A percentile compares a stretch with the other conserved stretches of the same genome.
Evolutionary conservation across 2,888 invertebrate genomes (phyloP).

Genomic region (Drosophila dives): DNA sequence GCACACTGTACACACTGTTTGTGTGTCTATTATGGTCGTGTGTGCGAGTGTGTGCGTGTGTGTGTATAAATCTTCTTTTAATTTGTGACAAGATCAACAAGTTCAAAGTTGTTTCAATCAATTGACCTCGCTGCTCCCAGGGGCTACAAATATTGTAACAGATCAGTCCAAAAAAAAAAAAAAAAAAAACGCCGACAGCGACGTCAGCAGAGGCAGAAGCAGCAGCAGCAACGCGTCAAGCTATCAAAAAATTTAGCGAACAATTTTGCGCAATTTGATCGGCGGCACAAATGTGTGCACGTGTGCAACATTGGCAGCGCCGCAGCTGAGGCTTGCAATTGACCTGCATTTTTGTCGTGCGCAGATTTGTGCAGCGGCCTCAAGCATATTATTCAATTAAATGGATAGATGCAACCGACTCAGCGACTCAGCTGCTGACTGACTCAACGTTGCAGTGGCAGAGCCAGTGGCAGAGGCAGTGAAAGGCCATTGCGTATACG

Average conservation of each 20-base stretch:
- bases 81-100: conserved; percentile 85
- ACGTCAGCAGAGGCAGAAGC: conserved; percentile 10
- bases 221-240: conserved; percentile 9
- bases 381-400: conserved; percentile 79
- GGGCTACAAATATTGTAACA: conserved; percentile 80
- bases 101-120: conserved; percentile 85
- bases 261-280: conserved; percentile 56
- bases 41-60: conserved; percentile 34
- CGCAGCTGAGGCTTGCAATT: conserved; percentile 56
- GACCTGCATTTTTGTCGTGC: conserved; percentile 73
- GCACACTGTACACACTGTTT: conserved; percentile 48
- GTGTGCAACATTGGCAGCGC: conserved; percentile 48
- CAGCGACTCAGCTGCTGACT: conserved; percentile 4
- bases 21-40: conserved; percentile 25
- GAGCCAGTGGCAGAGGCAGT: conserved; percentile 42
- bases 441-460: conserved; percentile 18
- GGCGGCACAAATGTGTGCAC: conserved; percentile 34
- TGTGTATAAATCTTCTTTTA: conserved; percentile 84
- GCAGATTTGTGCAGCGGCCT: conserved; percentile 62
- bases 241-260: conserved; percentile 39
- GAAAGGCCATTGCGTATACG: conserved; percentile 80
- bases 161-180: conserved; percentile 62
- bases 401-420: conserved; percentile 27
- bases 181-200: conserved; percentile 23
- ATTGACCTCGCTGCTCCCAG: conserved; percentile 84